Evolutionary conservation across 2,888 invertebrate genomes (phyloP), one percentile per base, ranked within the genome.

Genomic region (Trachelus troglodyta): DNA sequence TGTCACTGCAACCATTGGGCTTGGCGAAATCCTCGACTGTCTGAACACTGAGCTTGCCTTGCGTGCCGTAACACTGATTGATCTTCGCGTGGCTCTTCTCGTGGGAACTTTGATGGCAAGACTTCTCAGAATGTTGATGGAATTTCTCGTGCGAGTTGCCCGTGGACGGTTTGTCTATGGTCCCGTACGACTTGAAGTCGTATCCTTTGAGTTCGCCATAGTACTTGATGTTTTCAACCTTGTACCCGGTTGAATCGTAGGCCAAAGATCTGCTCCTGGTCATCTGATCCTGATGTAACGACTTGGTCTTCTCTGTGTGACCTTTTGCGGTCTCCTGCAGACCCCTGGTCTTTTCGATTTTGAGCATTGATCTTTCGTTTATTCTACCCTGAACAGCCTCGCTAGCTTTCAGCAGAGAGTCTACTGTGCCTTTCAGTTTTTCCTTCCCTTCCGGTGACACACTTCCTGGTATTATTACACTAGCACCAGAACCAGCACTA

Each of bases 181-280:
- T 88, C 0, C 90, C 90, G 81, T 90, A 91, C 23, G 90, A 87
- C 74, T 90, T 91, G 75, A 87, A 90, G 34, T 90, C 89, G 83
- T 89, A 89, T 4, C 90, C 90, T 81, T 90, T 90, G 11, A 90
- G 81, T 74, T 91, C 90, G 6, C 90, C 90, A 81, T 91, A 90
- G 78, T 90, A 91, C 82, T 88, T 89, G 31, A 90, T 83, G 79
- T 89, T 89, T 76, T 90, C 90, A 74, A 86, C 84, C 79, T 90
- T 90, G 87, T 85, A 89, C 12, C 89, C 89, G 81, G 33, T 30
- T 12, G 69, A 30, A 33, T 69, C 69, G 30, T 69, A 30, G 1
- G 85, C 75, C 87, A 87, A 83, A 81, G 34, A 83, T 80, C 0
- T 75, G 4, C 12, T 40, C 37, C 37, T 40, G 37, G 37, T 40